Base-by-base conservation (phyloP, 37 sponge, comb jelly and placozoan genomes). In the Theonella swinhoei region DNA sequence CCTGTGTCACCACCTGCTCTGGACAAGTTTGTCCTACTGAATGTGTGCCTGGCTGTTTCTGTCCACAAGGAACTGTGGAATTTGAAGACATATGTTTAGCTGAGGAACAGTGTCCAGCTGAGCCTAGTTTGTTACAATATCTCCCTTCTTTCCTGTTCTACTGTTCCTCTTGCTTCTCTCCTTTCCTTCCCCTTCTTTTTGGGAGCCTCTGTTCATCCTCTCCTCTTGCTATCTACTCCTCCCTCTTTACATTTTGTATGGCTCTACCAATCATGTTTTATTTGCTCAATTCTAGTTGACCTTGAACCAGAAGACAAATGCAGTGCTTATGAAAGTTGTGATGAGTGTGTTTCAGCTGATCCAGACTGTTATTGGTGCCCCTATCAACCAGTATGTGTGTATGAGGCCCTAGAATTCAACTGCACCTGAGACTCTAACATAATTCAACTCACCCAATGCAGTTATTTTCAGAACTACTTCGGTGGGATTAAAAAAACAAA, bases 361-460 rank as follows among this genome's bases (percentile, higher is more conserved):
- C 62, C 28, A 22, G 43, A 28, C 62, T 76, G 76, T 35, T 20
- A 9, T 1, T 76, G 76, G 76, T 76, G 76, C 59, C 76, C 76
- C 30, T 76, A 76, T 34, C 1, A 29, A 4, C 76, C 76, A 17
- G 54, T 47, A 47, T 14, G 54, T 47, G 14, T 47, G 14, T 17
- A 17, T 47, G 14, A n/a, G n/a, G n/a, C n/a, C n/a, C n/a, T n/a
- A n/a, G n/a, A n/a, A n/a, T n/a, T n/a, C n/a, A n/a, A n/a, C n/a
- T n/a, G n/a, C n/a, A n/a, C n/a, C n/a, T n/a, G n/a, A n/a, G n/a
- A n/a, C n/a, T n/a, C n/a, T n/a, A n/a, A n/a, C n/a, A n/a, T n/a
- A n/a, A n/a, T n/a, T n/a, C n/a, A n/a, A n/a, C n/a, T n/a, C n/a
- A n/a, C n/a, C n/a, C n/a, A n/a, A n/a, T n/a, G n/a, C n/a, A n/a